A percentile compares a stretch with the other conserved stretches of the same genome.
Conservation (phyloP, 2,113 vertebrate genomes). For the Cochlearius cochlearius region DNA sequence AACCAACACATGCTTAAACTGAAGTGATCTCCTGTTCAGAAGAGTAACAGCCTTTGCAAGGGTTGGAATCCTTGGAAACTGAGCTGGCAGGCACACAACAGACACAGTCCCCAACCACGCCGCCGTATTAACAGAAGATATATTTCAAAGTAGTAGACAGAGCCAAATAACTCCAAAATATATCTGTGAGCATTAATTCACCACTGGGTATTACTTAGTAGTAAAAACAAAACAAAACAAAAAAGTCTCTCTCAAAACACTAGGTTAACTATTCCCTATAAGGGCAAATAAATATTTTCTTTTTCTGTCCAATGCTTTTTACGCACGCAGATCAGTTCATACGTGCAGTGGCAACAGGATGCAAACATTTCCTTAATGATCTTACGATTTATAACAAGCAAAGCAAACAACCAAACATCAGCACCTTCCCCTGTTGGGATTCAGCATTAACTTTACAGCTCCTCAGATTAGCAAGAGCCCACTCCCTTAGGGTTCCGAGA, state of each 20-base stretch:
- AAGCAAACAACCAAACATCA: constrained; percentile 67
- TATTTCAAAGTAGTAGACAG: neutral
- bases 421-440: constrained; percentile 48
- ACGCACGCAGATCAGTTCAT: neutral
- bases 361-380: constrained; percentile 73
- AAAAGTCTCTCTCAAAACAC: neutral
- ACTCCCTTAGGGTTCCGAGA: constrained; percentile 54
- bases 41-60: neutral
- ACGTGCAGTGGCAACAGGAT: constrained; percentile 43
- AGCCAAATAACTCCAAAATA: neutral
- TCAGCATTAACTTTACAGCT: constrained; percentile 48
- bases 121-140: neutral
- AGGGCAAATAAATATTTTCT: neutral
- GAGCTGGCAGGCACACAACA: neutral
- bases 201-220: neutral
- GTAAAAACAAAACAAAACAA: neutral
- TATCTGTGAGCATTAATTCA: neutral
- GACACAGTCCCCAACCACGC: neutral
- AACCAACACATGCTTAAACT: neutral
- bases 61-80: neutral
- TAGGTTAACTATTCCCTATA: neutral
- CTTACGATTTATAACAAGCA: constrained; percentile 53
- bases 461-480: constrained; percentile 43
- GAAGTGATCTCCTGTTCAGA: neutral
- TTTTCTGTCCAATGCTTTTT: neutral